A percentile compares a stretch with the other conserved stretches of the same genome.
These are phyloP conservation scores for Iguana delicatissima DNA, from an alignment of 2,797 vertebrate species.

Conservation along the genomic window DNA sequence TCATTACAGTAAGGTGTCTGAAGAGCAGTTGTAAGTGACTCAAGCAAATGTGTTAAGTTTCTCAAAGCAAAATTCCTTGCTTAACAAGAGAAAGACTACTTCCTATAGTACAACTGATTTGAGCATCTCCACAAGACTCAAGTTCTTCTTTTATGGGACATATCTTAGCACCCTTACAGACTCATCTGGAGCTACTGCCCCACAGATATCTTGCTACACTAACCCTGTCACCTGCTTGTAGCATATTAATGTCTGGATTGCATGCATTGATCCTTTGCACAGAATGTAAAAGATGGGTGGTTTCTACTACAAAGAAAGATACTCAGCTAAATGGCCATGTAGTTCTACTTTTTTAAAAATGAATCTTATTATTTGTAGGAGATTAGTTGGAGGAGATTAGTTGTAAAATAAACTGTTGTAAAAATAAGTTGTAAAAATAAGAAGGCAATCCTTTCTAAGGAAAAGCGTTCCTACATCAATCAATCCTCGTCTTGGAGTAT, in stretches of 20 bases:
- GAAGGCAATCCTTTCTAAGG: not conserved
- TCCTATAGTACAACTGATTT: not conserved
- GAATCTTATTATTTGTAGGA: not conserved
- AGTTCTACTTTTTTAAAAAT: not conserved
- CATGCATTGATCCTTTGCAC: not conserved
- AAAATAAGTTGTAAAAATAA: conserved; percentile 16
- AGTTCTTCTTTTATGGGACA: not conserved
- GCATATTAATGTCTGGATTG: not conserved
- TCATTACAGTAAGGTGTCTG: not conserved
- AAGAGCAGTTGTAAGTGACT: not conserved
- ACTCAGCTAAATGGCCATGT: not conserved
- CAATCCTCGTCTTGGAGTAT: conserved; percentile 95
- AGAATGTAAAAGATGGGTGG: not conserved
- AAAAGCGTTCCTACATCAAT: conserved; percentile 88
- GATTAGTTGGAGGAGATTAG: too few species aligned
- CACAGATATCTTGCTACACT: not conserved
- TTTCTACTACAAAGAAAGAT: not conserved
- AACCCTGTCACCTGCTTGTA: too few species aligned
- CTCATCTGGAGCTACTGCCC: not conserved
- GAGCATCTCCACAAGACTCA: not conserved
- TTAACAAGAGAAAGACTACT: not conserved
- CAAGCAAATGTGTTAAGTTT: not conserved
- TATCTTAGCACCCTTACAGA: not conserved
- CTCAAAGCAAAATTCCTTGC: not conserved
- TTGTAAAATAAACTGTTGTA: too few species aligned